These are phyloP conservation scores for Hermaeophaga mercurialis DNA, from an alignment of 2,888 invertebrate genomes.

Conservation along the genomic window DNA sequence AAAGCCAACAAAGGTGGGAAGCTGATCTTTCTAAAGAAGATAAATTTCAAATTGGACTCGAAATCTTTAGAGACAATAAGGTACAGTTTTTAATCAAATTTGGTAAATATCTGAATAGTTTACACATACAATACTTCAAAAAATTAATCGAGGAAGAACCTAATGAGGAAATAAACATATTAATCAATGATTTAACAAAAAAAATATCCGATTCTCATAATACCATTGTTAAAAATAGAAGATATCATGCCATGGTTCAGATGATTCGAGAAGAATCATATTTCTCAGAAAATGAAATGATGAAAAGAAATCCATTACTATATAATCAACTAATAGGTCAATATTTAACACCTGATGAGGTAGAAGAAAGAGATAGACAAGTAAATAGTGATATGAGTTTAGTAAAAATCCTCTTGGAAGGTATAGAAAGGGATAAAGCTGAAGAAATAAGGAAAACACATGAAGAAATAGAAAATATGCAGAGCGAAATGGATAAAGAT, in stretches of 20 bases:
- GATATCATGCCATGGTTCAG: slow-evolving; percentile 76
- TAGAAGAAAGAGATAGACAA: slow-evolving; percentile 63
- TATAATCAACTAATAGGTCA: slow-evolving; percentile 91
- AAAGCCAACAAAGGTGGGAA: slow-evolving; percentile 82
- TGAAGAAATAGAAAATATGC: slow-evolving; percentile 63
- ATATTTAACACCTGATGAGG: slow-evolving; percentile 80
- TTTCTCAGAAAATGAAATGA: slow-evolving; percentile 93
- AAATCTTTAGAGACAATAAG: slow-evolving; percentile 69
- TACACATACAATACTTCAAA: slow-evolving; percentile 75
- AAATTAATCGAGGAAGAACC: slow-evolving; percentile 46
- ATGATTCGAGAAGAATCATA: slow-evolving; percentile 73
- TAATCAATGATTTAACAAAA: slow-evolving; percentile 66
- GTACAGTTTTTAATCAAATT: slow-evolving; percentile 77
- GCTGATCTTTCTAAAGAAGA: slow-evolving; percentile 72
- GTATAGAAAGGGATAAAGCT: slow-evolving; percentile 75
- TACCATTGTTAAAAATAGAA: slow-evolving; percentile 72
- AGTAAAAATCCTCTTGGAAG: slow-evolving; percentile 78
- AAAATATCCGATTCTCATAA: slow-evolving; percentile 44
- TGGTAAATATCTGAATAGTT: slow-evolving; percentile 69
- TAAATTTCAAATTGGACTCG: slow-evolving; percentile 70
- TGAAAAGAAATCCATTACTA: slow-evolving; percentile 85
- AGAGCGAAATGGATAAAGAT: slow-evolving; percentile 49
- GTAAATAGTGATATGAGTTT: slow-evolving; percentile 66
- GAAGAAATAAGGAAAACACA: slow-evolving; percentile 68
- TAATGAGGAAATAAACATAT: slow-evolving; percentile 66